A percentile compares a stretch with the other conserved stretches of the same genome.
Conservation (phyloP, 2,888 invertebrate genomes). For the Ophion costatus region DNA sequence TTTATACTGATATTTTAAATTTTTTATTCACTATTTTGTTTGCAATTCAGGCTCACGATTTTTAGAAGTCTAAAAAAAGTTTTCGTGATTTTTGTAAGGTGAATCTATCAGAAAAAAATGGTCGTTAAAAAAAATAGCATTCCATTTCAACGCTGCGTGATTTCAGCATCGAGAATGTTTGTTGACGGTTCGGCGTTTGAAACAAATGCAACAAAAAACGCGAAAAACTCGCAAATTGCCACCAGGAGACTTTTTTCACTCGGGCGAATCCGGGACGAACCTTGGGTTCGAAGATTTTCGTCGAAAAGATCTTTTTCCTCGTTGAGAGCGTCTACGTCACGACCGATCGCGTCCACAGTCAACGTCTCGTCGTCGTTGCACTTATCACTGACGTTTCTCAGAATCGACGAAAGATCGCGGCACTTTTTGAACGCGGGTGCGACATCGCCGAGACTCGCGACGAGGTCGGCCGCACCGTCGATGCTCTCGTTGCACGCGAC, state of each 20-base stretch:
- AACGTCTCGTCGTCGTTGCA: slow-evolving; percentile 3
- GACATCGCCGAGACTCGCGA: slow-evolving; percentile 66
- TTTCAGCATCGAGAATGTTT: neutral
- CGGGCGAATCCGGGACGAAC: slow-evolving; percentile 42
- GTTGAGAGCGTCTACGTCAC: slow-evolving; percentile 37
- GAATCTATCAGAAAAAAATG: no score
- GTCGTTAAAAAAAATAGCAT: neutral
- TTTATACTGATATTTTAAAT: no score
- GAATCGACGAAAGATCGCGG: slow-evolving; percentile 8
- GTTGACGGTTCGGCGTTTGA: neutral
- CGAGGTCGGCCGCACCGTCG: slow-evolving; percentile 68
- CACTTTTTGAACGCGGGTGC: slow-evolving; percentile 10
- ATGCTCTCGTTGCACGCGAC: slow-evolving; percentile 69
- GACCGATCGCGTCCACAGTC: slow-evolving; percentile 1
- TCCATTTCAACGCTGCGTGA: neutral
- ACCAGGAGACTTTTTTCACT: neutral
- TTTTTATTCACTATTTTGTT: no score
- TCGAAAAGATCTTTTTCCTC: slow-evolving; percentile 52
- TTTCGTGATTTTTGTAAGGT: no score
- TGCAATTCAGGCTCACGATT: no score
- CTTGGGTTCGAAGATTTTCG: slow-evolving; percentile 31
- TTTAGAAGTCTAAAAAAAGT: no score
- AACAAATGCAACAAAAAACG: neutral
- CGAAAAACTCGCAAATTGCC: neutral
- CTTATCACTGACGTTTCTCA: slow-evolving; percentile 47